Base-by-base conservation (phyloP, 2,113 vertebrate species). In the Ophthalmolycus amberensis region DNA sequence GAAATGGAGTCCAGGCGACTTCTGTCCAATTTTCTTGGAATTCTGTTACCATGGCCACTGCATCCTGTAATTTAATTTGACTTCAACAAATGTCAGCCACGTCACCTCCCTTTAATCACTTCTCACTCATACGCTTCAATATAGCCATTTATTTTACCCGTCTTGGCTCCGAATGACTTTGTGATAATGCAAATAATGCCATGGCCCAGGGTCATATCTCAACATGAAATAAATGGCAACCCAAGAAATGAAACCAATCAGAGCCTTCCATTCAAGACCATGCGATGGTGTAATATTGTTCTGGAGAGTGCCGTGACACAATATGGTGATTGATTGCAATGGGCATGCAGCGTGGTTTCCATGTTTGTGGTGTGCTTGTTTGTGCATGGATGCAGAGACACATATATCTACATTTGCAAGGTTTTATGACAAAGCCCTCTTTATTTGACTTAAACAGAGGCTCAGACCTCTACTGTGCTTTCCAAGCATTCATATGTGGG, bases 311-410 rank as follows among this genome's bases (percentile, higher is more conserved):
- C 22, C n/a, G 0, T 73, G 69, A 29, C 80, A 63, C 62, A 56
- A 80, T 75, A 56, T 37, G n/a, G 59, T 85, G 82, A 91, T 71
- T 79, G 77, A 90, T 88, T 14, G n/a, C 69, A 37, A 56, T 18
- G 25, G 58, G 46, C 69, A 77, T 40, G 77, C 38, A 22, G 59
- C 59, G 67, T 70, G 38, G 56, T 80, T 80, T 48, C 86, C 48
- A 38, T 83, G 58, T 72, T 50, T 52, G 48, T 8, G 37, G 38
- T 67, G 71, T 79, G 65, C 62, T 75, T 52, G n/a, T 68, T 48
- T 79, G 60, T 64, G 80, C 56, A 44, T 44, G 38, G 46, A 76
- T 42, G 59, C 76, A 71, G 32, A 15, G 27, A 27, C 54, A 25
- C 20, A 60, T 6, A 79, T 59, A 69, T 69, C 70, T 37, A 84